Conservation (phyloP, 2,113 vertebrate species). For the Ictalurus furcatus region DNA sequence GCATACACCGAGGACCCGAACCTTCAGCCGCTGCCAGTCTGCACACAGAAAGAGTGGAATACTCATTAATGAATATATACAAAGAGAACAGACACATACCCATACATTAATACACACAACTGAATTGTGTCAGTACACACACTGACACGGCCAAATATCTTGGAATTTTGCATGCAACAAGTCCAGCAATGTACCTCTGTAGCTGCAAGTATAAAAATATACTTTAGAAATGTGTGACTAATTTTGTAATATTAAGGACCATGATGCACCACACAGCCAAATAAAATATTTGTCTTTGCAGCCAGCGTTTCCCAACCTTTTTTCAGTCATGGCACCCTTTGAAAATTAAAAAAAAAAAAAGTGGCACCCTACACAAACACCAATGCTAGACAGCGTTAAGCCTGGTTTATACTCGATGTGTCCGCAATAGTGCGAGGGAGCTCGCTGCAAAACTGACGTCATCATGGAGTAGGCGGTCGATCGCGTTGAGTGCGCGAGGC, state of each 20-base stretch:
- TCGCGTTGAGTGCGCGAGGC: too few relatives aligned
- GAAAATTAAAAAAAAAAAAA: too few relatives aligned
- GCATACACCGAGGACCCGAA: slow-evolving; percentile 77
- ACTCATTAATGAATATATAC: not conserved
- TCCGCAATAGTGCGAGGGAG: too few relatives aligned
- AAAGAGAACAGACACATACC: not conserved
- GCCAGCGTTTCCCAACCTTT: too few relatives aligned
- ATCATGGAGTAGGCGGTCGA: too few relatives aligned
- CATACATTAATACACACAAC: not conserved
- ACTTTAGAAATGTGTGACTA: too few relatives aligned
- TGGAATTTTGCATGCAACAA: not conserved
- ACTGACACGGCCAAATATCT: not conserved
- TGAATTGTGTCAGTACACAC: not conserved
- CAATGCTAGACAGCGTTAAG: too few relatives aligned
- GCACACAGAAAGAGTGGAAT: not conserved
- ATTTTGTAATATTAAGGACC: too few relatives aligned
- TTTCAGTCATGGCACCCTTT: too few relatives aligned
- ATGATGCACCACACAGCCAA: not conserved
- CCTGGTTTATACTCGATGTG: too few relatives aligned
- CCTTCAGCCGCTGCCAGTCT: slow-evolving; percentile 87
- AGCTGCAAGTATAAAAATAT: not conserved
- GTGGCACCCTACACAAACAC: too few relatives aligned
- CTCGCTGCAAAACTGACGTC: too few relatives aligned
- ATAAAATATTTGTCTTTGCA: not conserved
- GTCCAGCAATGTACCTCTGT: not conserved